Conservation (phyloP, 2,797 vertebrate genomes). For the Adrianichthys oophorus region DNA sequence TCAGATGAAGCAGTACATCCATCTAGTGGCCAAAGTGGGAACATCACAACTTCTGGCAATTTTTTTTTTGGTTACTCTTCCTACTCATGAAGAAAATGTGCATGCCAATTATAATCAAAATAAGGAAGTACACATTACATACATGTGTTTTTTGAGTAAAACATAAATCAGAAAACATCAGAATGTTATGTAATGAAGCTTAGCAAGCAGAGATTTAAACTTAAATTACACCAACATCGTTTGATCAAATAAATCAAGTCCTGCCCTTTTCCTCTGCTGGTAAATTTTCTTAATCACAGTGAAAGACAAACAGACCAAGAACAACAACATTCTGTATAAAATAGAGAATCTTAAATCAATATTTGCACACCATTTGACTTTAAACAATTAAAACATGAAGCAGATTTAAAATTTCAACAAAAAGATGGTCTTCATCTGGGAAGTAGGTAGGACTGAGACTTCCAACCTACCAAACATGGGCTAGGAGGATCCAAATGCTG, state of each 20-base stretch:
- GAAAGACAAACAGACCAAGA: too few species aligned
- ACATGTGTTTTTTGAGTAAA: not conserved
- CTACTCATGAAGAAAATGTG: constrained; percentile 13
- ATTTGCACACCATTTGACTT: too few species aligned
- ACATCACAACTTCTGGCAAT: not conserved
- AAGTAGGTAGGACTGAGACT: too few species aligned
- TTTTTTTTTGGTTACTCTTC: not conserved
- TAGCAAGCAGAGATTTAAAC: constrained; percentile 14
- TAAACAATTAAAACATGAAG: too few species aligned
- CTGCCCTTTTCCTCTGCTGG: constrained; percentile 59
- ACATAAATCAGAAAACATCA: not conserved
- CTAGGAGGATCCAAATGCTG: too few species aligned
- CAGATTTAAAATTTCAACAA: too few species aligned
- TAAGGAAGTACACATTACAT: too few species aligned
- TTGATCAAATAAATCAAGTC: constrained; percentile 1
- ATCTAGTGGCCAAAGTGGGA: constrained; percentile 63
- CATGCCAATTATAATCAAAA: not conserved
- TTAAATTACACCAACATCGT: constrained; percentile 4
- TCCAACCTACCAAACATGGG: too few species aligned
- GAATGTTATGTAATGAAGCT: constrained; percentile 4
- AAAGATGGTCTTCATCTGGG: too few species aligned
- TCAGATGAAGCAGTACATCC: constrained; percentile 58
- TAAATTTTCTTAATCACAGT: constrained; percentile 68
- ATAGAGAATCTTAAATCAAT: too few species aligned
- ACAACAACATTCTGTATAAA: too few species aligned